Base-by-base conservation (phyloP, 2,113 vertebrate species). In the Bubalus kerabau region DNA sequence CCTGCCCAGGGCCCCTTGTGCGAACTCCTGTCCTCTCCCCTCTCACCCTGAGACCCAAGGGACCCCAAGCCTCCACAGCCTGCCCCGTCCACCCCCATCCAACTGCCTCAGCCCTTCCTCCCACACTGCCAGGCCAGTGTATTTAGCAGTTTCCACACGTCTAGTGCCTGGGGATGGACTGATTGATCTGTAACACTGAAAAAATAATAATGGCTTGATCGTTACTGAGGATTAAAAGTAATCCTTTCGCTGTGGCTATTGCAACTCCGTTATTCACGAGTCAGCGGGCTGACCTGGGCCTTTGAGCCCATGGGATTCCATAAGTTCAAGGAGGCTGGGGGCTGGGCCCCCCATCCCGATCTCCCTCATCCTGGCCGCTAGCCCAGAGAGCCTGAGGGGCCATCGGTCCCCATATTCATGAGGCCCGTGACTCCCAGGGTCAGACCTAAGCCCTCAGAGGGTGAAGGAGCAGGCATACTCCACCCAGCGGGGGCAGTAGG, bases 141-240 rank as follows among this genome's bases (percentile, higher is more conserved):
- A 80, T 96, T 99, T 98, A 52, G 14, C 89, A 98, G 94, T 98
- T 98, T 92, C 64, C 84, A 97, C 98, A 98, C 78, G 7, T 98
- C 92, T 87, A 3, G 0, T 6, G 81, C 98, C 98, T 82, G 56
- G 97, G 98, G 98, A 97, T 95, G 98, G 97, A 96, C 98, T 97
- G 98, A 98, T 99, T 98, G 99, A 99, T 99, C 98, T 98, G 97
- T 98, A 98, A 97, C 98, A 98, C 98, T 56, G 96, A 98, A 98
- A 98, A 98, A 99, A 98, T 99, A 99, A 98, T 99, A 98, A 99
- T 98, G 98, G 96, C 98, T 98, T 99, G 98, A 98, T 99, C 98
- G 91, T 98, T 99, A 98, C 97, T 92, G 98, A 98, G 98, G 98
- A 99, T 99, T 99, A 98, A 98, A 98, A 98, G 98, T 99, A 99